Conservation (phyloP, 2,797 vertebrate genomes). For the Lophotriccus pileatus region DNA sequence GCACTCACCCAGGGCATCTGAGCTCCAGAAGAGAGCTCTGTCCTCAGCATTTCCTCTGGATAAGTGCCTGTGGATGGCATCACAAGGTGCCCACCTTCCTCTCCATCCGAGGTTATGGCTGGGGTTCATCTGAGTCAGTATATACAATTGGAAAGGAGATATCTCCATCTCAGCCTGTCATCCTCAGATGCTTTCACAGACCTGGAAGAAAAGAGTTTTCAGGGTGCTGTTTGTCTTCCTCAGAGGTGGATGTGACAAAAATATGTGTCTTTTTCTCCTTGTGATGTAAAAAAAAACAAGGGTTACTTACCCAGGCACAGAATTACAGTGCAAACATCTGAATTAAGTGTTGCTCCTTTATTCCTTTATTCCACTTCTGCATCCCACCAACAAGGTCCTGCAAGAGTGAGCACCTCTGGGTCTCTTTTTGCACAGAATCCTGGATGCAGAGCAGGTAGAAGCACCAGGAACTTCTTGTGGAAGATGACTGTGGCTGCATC, state of each 20-base stretch:
- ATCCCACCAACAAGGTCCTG: not conserved
- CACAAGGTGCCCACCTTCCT: not conserved
- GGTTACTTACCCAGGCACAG: rapidly evolving
- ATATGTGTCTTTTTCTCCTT: not conserved
- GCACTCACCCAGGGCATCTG: not conserved
- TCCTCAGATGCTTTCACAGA: not conserved
- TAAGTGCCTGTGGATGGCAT: not conserved
- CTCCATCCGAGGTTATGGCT: not conserved
- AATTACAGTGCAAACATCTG: not conserved
- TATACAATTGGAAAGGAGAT: not conserved
- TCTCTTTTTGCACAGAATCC: not conserved
- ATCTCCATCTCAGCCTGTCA: not conserved
- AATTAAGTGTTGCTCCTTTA: not conserved
- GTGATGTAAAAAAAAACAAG: not conserved
- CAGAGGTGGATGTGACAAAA: not conserved
- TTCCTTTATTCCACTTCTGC: not conserved
- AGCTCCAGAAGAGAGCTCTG: not conserved
- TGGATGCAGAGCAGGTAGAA: not conserved
- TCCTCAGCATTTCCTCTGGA: not conserved
- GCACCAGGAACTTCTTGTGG: not conserved
- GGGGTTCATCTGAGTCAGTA: not conserved
- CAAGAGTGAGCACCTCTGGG: not conserved
- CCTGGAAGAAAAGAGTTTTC: not conserved
- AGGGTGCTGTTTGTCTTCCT: not conserved
- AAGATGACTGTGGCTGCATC: not conserved